Evolutionary conservation across 2,888 invertebrate species (phyloP).

Genomic region (Orgyia antiqua): DNA sequence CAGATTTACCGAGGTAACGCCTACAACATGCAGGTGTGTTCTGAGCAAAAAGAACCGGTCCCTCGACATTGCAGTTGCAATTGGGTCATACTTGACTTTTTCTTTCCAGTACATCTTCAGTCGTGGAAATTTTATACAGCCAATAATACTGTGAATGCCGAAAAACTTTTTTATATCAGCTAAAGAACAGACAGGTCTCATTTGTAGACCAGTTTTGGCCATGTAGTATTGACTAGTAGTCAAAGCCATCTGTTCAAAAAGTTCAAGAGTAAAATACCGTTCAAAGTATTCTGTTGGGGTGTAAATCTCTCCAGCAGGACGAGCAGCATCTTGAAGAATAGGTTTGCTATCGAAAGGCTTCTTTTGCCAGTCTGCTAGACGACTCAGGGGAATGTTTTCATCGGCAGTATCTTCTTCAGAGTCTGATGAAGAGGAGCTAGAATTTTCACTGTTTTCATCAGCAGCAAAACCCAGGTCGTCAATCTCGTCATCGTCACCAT

Average conservation of each 20-base stretch:
- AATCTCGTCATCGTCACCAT: not conserved
- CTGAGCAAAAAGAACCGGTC: constrained; percentile 16
- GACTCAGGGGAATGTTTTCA: not conserved
- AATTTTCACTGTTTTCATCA: not conserved
- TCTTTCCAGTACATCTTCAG: constrained; percentile 16
- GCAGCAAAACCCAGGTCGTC: not conserved
- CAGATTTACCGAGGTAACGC: constrained; percentile 1
- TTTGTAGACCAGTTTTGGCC: constrained; percentile 3
- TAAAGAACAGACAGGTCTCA: no score
- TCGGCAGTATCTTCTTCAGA: not conserved
- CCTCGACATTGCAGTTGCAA: constrained; percentile 16
- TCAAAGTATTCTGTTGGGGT: constrained; percentile 6
- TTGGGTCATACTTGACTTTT: constrained; percentile 14
- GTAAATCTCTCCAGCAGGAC: not conserved
- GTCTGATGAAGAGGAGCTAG: not conserved
- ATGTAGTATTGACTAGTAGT: constrained; percentile 3
- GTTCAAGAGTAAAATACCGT: constrained; percentile 2
- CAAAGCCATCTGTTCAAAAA: constrained; percentile 3
- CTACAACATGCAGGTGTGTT: constrained; percentile 10
- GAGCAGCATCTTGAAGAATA: not conserved
- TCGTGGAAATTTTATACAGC: constrained; percentile 11
- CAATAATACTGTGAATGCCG: no score
- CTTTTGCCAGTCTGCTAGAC: no score
- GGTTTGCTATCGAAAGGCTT: not conserved
- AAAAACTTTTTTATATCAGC: no score